Percentiles rank a stretch among this genome's conserved stretches.
Evolutionary conservation across 53 echinoderm and acorn worm genomes (phyloP).

Genomic region (Arbacia lixula): DNA sequence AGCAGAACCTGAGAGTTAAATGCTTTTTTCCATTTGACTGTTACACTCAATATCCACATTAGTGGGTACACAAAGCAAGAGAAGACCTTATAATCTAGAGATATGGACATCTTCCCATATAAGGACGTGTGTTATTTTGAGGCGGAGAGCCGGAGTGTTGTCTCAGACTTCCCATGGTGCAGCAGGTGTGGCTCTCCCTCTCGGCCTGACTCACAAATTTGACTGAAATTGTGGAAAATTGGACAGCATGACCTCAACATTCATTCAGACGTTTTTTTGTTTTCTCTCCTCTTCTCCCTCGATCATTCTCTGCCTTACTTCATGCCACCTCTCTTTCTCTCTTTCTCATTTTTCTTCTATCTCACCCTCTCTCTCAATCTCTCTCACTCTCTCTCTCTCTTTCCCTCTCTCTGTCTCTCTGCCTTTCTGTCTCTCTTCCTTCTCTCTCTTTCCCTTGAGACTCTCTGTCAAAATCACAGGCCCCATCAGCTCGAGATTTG

Average conservation of each 20-base stretch:
- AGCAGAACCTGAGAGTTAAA: no score
- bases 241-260: neutral
- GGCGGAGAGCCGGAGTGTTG: no score
- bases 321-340: slow-evolving; percentile 7
- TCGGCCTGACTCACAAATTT: neutral
- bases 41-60: no score
- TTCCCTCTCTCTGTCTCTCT: neutral
- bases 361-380: neutral
- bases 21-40: no score
- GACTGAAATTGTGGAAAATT: slow-evolving; percentile 22
- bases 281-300: neutral
- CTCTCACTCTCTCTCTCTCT: neutral
- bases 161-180: neutral
- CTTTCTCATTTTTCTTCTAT: no score
- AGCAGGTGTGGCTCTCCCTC: slow-evolving; percentile 4
- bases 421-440: neutral
- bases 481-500: no score
- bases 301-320: no score
- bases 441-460: neutral
- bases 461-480: no score
- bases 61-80: no score
- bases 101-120: no score
- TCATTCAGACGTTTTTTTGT: neutral
- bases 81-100: no score
- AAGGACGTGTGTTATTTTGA: no score